Evolutionary conservation across 2,888 invertebrate species (phyloP), one percentile per base, ranked within the genome.

Genomic region (Drosophila aldrichi): DNA sequence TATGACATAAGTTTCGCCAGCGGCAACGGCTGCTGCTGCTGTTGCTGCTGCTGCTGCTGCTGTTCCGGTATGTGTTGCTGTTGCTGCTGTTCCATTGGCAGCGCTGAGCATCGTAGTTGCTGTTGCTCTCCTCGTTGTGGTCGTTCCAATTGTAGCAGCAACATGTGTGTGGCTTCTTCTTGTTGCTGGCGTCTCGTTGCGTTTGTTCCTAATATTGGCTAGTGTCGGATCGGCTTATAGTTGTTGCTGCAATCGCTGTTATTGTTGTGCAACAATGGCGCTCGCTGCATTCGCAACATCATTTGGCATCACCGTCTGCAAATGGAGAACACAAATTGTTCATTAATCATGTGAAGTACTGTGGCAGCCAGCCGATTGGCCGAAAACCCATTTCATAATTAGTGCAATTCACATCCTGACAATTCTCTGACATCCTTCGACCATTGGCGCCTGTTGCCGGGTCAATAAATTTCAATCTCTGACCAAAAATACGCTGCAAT

Each of bases 1-100:
- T 88, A 88, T 85, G 81, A 88, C 84, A 85, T 81, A 87, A 70
- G 88, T 82, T 79, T 84, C 88, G 70, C 81, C 74, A 81, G 82
- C 67, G 70, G 72, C 61, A 74, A 74, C 70, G 79, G 84, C 29
- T 48, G 22, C 44, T 44, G 44, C 44, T 44, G 48, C 29, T 43
- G 46, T n/a, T 81, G 84, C 29, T 48, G 22, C 44, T 44, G 44
- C 44, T 22, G 22, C 44, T 44, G 48, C 29, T 48, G 48, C 77
- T 82, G 84, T 72, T 44, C 57, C 69, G 55, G 56, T 63, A 56
- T 69, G 61, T 51, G 70, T 61, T 73, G 68, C 48, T 74, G 71
- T 25, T 75, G 68, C 70, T 56, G 86, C 63, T 78, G 87, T 79
- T 79, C 80, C 77, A 79, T 87, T 79, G 67, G 81, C 88, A 85